Conservation (phyloP, 2,888 invertebrate species). For the Diploptera punctata region DNA sequence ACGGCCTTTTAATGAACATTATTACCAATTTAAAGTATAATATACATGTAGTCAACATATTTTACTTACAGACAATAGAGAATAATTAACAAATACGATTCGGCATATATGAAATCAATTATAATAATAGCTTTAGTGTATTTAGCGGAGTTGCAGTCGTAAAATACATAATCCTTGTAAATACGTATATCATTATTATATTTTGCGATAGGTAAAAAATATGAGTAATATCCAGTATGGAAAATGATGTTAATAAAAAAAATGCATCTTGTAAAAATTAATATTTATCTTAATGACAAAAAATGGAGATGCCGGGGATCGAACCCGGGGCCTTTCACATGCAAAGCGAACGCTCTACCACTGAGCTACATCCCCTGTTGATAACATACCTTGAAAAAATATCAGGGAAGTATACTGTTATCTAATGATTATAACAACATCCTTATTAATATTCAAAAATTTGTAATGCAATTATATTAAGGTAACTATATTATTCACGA, state of each 20-base stretch:
- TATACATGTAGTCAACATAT: background rate
- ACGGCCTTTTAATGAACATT: background rate
- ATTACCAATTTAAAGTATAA: background rate
- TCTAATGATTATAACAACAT: background rate
- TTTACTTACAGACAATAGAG: background rate
- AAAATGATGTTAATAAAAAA: slow-evolving; percentile 53
- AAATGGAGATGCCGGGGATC: too few relatives aligned
- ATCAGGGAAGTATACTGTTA: background rate
- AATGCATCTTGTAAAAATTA: slow-evolving; percentile 97
- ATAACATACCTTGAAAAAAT: background rate
- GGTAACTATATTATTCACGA: background rate
- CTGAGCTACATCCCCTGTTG: slow-evolving; percentile 55
- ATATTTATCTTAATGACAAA: slow-evolving; percentile 98
- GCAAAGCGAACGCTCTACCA: too few relatives aligned
- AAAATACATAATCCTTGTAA: background rate
- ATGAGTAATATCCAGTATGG: background rate
- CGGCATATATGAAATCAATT: background rate
- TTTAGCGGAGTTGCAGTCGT: background rate
- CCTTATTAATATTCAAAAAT: background rate
- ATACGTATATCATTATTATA: background rate
- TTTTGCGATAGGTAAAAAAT: background rate
- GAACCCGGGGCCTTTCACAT: too few relatives aligned
- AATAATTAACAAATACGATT: background rate
- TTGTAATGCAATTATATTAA: background rate
- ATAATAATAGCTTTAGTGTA: background rate